phyloP scores from a whole-genome alignment of 1,140 invertebrate genomes.

The Protaetia brevitarsis region DNA sequence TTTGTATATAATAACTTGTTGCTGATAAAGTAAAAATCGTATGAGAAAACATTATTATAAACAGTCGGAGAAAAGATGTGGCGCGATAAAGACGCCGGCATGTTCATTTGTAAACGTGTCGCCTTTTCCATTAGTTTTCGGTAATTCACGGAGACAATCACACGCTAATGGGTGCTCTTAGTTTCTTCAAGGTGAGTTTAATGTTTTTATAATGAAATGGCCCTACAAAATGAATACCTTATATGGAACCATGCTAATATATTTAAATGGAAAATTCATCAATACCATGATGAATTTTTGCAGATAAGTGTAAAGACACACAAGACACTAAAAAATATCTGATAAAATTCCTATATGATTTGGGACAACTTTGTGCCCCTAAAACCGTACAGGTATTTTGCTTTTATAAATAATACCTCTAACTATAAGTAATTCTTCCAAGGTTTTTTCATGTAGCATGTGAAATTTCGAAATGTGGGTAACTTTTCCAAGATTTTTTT shows the following conservation, averaged over 20 bases:
- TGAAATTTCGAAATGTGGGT: too few species aligned
- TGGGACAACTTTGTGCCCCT: too few species aligned
- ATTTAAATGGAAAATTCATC: too few species aligned
- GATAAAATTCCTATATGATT: too few species aligned
- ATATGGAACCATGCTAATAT: background rate
- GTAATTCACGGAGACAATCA: background rate
- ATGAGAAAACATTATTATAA: background rate
- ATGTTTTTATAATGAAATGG: background rate
- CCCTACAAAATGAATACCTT: background rate
- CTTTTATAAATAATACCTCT: too few species aligned
- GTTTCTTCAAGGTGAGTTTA: conserved; percentile 2
- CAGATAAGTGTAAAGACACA: too few species aligned
- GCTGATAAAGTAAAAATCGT: background rate
- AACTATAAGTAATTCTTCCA: too few species aligned
- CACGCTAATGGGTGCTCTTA: background rate
- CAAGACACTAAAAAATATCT: too few species aligned
- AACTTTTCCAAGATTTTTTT: too few species aligned
- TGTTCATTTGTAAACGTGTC: background rate
- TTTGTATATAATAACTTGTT: background rate
- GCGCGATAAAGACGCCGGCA: background rate
- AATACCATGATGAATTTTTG: too few species aligned
- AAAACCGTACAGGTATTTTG: too few species aligned
- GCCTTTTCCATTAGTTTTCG: background rate
- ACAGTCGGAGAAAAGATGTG: background rate
- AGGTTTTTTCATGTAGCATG: too few species aligned